Evolutionary conservation across 2,888 invertebrate genomes (phyloP).

Genomic region (Portevinia maculata): DNA sequence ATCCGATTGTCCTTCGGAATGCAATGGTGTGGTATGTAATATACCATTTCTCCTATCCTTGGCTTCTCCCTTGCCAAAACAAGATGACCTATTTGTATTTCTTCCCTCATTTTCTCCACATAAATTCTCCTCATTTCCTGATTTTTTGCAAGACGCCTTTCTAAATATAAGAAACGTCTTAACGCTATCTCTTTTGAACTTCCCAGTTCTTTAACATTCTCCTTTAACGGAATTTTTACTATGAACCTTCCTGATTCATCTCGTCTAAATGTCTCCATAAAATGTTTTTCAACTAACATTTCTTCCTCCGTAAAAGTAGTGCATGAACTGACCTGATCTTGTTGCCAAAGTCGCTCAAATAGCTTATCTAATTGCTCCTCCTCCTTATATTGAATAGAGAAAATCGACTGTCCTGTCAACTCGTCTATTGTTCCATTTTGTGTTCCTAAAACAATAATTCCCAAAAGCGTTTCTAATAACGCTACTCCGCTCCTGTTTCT

Average conservation of each 20-base stretch:
- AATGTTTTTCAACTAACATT: background rate
- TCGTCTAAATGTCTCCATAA: background rate
- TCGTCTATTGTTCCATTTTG: background rate
- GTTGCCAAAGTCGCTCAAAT: background rate
- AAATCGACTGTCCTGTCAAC: background rate
- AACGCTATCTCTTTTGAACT: background rate
- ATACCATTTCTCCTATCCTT: background rate
- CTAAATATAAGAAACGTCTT: background rate
- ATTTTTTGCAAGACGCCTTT: background rate
- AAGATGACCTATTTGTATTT: background rate
- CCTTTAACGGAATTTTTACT: background rate
- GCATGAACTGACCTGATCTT: background rate
- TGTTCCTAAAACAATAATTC: background rate
- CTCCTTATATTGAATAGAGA: background rate
- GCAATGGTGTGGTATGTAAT: background rate
- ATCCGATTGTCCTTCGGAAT: background rate
- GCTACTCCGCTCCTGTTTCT: background rate
- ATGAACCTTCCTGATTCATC: background rate
- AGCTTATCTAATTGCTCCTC: background rate
- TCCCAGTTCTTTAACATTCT: background rate
- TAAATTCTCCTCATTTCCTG: background rate
- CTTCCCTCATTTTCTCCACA: background rate
- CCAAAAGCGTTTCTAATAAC: background rate
- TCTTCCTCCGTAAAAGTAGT: background rate
- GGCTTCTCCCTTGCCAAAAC: background rate